Conservation (phyloP, 2,888 invertebrate genomes). For the Eristalinus sepulchralis region DNA sequence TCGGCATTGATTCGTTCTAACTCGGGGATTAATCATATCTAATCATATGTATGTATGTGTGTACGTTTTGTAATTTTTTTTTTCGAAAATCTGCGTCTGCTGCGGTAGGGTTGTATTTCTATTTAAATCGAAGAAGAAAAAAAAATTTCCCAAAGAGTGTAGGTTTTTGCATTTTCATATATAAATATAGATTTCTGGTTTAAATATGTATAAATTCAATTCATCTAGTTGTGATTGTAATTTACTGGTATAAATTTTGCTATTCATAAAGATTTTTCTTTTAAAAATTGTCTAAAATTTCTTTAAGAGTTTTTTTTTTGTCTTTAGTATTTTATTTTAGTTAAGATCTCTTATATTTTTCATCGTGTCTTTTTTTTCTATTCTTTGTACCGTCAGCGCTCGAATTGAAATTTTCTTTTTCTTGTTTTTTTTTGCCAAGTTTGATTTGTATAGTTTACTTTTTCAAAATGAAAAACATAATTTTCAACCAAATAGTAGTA, state of each 20-base stretch:
- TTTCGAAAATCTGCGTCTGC: conserved; percentile 40
- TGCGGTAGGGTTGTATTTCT: conserved; percentile 39
- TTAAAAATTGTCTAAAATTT: conserved; percentile 67
- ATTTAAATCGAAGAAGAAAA: neutral
- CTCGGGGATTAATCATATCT: conserved; percentile 20
- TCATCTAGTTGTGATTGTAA: conserved; percentile 48
- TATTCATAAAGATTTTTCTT: conserved; percentile 40
- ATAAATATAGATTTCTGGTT: conserved; percentile 39
- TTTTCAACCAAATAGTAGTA: conserved; percentile 33
- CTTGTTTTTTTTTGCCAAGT: conserved; percentile 39
- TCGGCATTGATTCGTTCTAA: conserved; percentile 46
- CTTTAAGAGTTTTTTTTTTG: conserved; percentile 40
- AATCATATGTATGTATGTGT: neutral
- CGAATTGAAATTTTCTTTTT: conserved; percentile 74
- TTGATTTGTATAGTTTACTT: conserved; percentile 37
- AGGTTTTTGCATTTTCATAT: neutral
- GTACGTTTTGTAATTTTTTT: neutral
- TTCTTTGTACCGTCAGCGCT: conserved; percentile 80
- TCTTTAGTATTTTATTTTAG: conserved; percentile 52
- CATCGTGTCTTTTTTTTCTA: conserved; percentile 38
- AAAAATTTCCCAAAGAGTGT: conserved; percentile 11
- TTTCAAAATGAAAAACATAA: conserved; percentile 21
- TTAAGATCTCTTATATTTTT: conserved; percentile 21
- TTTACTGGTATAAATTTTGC: conserved; percentile 59
- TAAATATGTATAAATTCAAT: conserved; percentile 43